These are phyloP conservation scores for Cyprinodon brontotheroides DNA, from an alignment of 2,113 vertebrate species.

Conservation along the genomic window DNA sequence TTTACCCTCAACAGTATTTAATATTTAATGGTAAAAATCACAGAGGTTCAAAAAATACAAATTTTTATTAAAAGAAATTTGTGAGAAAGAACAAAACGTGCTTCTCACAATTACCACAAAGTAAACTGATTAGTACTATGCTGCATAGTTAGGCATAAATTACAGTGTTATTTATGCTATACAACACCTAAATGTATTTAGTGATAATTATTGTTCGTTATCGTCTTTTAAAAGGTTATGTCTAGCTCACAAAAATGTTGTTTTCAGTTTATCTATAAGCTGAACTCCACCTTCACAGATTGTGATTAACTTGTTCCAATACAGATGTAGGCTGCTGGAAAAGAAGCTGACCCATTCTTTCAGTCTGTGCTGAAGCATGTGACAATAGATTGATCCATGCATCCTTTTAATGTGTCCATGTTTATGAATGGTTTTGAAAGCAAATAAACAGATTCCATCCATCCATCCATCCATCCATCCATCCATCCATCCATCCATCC, in stretches of 20 bases:
- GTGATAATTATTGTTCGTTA: not conserved
- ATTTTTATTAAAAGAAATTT: not conserved
- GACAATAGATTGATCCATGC: not conserved
- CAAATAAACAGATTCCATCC: not conserved
- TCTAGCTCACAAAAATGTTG: not conserved
- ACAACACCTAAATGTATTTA: not conserved
- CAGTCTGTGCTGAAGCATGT: slow-evolving; percentile 3
- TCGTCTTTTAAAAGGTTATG: not conserved
- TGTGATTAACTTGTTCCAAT: not conserved
- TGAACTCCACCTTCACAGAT: not conserved
- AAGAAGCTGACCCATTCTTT: not conserved
- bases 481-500: too few relatives aligned
- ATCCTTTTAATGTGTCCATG: not conserved
- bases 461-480: too few relatives aligned
- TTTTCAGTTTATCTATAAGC: not conserved
- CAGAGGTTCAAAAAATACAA: not conserved
- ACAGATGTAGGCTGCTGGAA: not conserved
- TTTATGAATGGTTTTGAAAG: not conserved
- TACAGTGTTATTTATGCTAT: not conserved
- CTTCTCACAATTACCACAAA: too few relatives aligned
- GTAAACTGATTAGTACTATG: too few relatives aligned
- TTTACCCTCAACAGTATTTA: not conserved
- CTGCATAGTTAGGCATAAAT: too few relatives aligned
- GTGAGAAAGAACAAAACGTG: too few relatives aligned
- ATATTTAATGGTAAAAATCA: not conserved